Conservation (phyloP, 35 echinoderm and acorn worm genomes). For the Ophiothrix spiculata region DNA sequence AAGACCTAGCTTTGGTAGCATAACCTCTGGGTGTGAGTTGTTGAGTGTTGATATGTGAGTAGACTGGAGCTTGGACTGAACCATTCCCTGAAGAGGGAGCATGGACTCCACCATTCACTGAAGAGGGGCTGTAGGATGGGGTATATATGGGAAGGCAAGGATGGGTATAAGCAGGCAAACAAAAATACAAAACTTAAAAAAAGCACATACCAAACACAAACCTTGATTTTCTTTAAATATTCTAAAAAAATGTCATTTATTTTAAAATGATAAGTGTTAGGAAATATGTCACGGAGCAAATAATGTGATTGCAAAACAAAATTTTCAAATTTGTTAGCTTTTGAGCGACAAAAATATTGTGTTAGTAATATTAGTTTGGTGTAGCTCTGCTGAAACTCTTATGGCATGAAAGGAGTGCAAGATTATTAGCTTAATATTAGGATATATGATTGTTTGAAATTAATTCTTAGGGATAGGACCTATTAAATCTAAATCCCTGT, state of each 20-base stretch:
- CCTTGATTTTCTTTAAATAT: not conserved
- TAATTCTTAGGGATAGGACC: too few species aligned
- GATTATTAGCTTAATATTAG: too few species aligned
- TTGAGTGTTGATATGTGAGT: not conserved
- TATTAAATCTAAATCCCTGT: too few species aligned
- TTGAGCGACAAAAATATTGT: too few species aligned
- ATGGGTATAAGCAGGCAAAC: not conserved
- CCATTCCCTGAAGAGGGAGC: conserved; percentile 4
- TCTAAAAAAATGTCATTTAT: not conserved
- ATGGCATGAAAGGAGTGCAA: too few species aligned
- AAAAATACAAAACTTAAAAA: conserved; percentile 17
- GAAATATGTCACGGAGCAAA: not conserved
- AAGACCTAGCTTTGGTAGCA: not conserved
- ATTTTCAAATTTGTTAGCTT: too few species aligned
- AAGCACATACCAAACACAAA: conserved; percentile 7
- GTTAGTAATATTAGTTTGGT: too few species aligned
- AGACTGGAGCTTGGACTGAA: not conserved
- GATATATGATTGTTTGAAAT: too few species aligned
- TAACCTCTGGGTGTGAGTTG: not conserved
- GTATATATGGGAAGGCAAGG: not conserved
- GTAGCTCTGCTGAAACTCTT: too few species aligned
- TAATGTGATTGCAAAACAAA: too few species aligned
- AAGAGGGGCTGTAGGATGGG: conserved; percentile 6
- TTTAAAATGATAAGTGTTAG: too few species aligned
- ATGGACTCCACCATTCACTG: too few species aligned